Evolutionary conservation across 2,888 invertebrate genomes (phyloP).

Genomic region (Fragum fragum): DNA sequence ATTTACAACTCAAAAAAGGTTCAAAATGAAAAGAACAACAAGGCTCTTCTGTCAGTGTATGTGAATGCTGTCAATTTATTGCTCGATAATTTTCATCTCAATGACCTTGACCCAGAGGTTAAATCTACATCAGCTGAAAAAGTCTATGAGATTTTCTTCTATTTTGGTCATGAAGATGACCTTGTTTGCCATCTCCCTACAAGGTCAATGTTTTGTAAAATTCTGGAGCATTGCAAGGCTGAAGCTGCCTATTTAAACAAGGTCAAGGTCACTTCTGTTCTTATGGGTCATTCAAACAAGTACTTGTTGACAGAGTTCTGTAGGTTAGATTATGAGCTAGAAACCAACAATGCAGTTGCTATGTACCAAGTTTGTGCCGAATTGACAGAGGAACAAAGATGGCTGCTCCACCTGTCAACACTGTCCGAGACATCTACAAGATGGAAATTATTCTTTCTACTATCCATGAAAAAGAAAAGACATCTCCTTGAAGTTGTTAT

Average conservation of each 20-base stretch:
- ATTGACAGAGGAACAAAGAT: slow-evolving; percentile 73
- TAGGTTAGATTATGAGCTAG: slow-evolving; percentile 70
- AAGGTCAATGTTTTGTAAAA: slow-evolving; percentile 72
- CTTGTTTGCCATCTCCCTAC: slow-evolving; percentile 72
- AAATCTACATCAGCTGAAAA: slow-evolving; percentile 46
- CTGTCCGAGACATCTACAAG: slow-evolving; percentile 67
- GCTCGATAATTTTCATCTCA: slow-evolving; percentile 67
- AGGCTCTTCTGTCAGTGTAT: slow-evolving; percentile 74
- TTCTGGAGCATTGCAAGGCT: slow-evolving; percentile 68
- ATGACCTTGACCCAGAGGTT: slow-evolving; percentile 51
- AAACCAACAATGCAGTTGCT: slow-evolving; percentile 62
- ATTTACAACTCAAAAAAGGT: slow-evolving; percentile 51
- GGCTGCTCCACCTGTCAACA: slow-evolving; percentile 69
- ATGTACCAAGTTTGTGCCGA: slow-evolving; percentile 61
- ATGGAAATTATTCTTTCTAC: slow-evolving; percentile 77
- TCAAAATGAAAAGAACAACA: slow-evolving; percentile 68
- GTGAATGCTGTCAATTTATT: slow-evolving; percentile 72
- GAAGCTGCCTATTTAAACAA: slow-evolving; percentile 62
- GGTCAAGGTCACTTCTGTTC: slow-evolving; percentile 71
- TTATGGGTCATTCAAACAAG: slow-evolving; percentile 72
- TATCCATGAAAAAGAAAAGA: slow-evolving; percentile 73
- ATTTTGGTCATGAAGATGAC: slow-evolving; percentile 75
- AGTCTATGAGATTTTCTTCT: slow-evolving; percentile 73
- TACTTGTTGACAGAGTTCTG: slow-evolving; percentile 79
- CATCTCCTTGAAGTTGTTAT: slow-evolving; percentile 80